Evolutionary conservation across 2,888 invertebrate species (phyloP).

Genomic region (Drosophila stalkeri): DNA sequence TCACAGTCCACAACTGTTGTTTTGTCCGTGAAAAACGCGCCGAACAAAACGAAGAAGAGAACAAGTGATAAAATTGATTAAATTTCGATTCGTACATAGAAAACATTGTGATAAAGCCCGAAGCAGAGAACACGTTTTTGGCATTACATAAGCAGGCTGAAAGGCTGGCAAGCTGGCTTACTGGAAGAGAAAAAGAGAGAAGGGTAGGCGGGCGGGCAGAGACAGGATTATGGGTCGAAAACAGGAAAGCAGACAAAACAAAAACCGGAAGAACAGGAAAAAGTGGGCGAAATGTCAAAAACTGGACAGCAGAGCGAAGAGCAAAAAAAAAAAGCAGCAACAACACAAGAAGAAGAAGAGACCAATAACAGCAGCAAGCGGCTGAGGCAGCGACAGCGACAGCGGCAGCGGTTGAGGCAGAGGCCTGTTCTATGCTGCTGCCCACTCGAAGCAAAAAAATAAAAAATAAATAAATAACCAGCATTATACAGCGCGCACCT

Average conservation of each 20-base stretch:
- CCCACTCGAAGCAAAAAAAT: constrained; percentile 51
- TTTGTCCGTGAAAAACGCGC: background rate
- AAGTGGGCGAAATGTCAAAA: constrained; percentile 82
- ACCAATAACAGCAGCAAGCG: constrained; percentile 11
- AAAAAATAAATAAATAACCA: constrained; percentile 1
- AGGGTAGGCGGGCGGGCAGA: constrained; percentile 30
- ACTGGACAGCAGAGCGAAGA: constrained; percentile 58
- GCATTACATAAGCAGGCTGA: constrained; percentile 69
- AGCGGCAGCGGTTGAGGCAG: constrained; percentile 9
- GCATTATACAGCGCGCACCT: constrained; percentile 35
- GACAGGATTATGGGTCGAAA: constrained; percentile 78
- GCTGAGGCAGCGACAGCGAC: constrained; percentile 3
- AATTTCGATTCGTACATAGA: constrained; percentile 65
- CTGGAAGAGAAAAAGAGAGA: background rate
- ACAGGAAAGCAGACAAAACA: constrained; percentile 79
- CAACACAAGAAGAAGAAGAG: constrained; percentile 3
- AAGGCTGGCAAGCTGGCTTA: background rate
- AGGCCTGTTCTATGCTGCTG: constrained; percentile 59
- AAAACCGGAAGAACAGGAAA: constrained; percentile 82
- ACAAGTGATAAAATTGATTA: constrained; percentile 46
- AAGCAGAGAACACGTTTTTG: constrained; percentile 71
- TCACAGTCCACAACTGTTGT: background rate
- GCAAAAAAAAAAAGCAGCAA: constrained; percentile 9
- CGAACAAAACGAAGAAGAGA: background rate
- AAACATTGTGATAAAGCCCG: constrained; percentile 69